Base-by-base conservation (phyloP, 2,797 vertebrate species). In the Ctenopoma kingsleyae region DNA sequence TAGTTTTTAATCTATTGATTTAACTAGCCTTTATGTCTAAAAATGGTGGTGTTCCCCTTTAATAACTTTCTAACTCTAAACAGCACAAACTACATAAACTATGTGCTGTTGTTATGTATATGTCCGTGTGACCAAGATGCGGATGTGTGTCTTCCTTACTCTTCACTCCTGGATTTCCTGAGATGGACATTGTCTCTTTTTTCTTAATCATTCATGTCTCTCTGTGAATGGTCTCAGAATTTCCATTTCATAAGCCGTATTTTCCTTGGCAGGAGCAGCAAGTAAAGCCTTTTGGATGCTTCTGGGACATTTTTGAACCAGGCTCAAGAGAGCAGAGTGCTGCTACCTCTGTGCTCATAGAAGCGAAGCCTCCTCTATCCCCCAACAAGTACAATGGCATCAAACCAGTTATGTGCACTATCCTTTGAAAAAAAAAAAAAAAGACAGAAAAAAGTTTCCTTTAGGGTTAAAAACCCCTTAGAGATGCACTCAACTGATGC, bases 191-290 rank as follows among this genome's bases (percentile, higher is more conserved):
- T 70, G 51, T 17, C 73, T 71, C 71, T 87, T 81, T 62, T 73
- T 54, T 73, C 48, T 16, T 46, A 89, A 92, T 91, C 81, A 91
- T 82, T 83, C 83, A 89, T 91, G 86, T 84, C 83, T 89, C 78
- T 86, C 81, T 47, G 82, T 93, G 83, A 93, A 93, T 90, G 92
- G 87, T 83, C 93, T 96, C 92, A 95, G 90, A 94, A 93, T 95
- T 96, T 96, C 94, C 92, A 95, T 92, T 95, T 95, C 91, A 94
- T 85, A 83, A 92, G 83, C 84, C 6, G 77, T 85, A 88, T 94
- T 95, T 94, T 93, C 72, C 82, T 93, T 95, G 94, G 94, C 94
- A 89, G 80, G 71, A 82, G 74, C 68, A 69, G 70, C 71, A 71
- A 84, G 87, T 77, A 62, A 88, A 90, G 93, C 92, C 91, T 94